phyloP scores from a whole-genome alignment of 2,113 vertebrate genomes.

The Xenopus laevis region DNA sequence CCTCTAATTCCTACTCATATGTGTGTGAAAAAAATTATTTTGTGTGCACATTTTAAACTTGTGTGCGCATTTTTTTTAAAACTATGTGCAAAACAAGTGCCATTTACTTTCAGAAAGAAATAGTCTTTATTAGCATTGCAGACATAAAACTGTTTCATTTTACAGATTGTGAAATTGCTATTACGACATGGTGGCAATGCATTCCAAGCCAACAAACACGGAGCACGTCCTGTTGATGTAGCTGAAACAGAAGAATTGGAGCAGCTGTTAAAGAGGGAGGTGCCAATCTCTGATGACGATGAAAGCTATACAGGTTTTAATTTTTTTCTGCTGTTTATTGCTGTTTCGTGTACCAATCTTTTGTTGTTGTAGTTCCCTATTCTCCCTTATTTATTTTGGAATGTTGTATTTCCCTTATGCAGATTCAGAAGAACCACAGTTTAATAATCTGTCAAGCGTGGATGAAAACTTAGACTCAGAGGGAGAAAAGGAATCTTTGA shows the following conservation, averaged over 20 bases:
- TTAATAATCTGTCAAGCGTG: conserved; percentile 90
- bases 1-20: too few relatives aligned
- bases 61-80: too few relatives aligned
- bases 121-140: too few relatives aligned
- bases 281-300: conserved; percentile 85
- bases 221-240: conserved; percentile 93
- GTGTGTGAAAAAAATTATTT: too few relatives aligned
- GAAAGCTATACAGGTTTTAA: conserved; percentile 86
- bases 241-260: conserved; percentile 94
- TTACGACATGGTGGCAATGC: conserved; percentile 92
- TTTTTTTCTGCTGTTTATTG: background rate
- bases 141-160: background rate
- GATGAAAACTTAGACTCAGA: conserved; percentile 93
- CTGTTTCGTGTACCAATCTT: background rate
- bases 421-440: conserved; percentile 93
- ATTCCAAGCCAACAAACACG: conserved; percentile 93
- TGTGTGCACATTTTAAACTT: too few relatives aligned
- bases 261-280: conserved; percentile 85
- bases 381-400: background rate
- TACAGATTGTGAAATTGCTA: conserved; percentile 91
- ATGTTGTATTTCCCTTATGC: conserved; percentile 25
- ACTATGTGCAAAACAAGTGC: too few relatives aligned
- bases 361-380: too few relatives aligned
- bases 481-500: conserved; percentile 80
- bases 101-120: too few relatives aligned